Percentiles rank a stretch among this genome's conserved stretches.
These are phyloP conservation scores for Monomorium pharaonis DNA, from an alignment of 1,140 invertebrate genomes.

Conservation along the genomic window DNA sequence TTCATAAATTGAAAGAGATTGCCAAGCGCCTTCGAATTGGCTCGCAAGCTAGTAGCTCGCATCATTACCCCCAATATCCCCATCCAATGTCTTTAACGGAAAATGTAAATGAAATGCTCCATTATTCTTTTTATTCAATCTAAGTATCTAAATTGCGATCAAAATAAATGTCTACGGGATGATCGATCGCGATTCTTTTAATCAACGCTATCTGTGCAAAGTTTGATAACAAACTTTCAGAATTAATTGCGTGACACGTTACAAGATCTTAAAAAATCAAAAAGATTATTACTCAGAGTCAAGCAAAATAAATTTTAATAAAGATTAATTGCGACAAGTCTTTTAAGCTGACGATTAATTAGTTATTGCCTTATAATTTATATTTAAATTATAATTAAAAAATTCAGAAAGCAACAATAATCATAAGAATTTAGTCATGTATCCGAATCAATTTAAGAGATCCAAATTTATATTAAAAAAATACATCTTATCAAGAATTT, in stretches of 20 bases:
- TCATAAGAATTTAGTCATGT: not conserved
- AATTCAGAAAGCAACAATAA: not conserved
- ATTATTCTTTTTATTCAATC: not conserved
- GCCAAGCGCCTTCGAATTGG: slow-evolving; percentile 5
- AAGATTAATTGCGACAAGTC: not conserved
- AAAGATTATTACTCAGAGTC: not conserved
- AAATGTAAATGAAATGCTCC: slow-evolving; percentile 20
- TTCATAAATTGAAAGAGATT: slow-evolving; percentile 32
- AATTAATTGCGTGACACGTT: not conserved
- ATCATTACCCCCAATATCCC: no score
- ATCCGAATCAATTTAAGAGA: not conserved
- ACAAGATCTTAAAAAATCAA: not conserved
- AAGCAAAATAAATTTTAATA: not conserved
- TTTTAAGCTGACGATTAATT: not conserved
- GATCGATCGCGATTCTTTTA: not conserved
- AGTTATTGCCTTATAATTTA: not conserved
- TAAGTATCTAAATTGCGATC: not conserved
- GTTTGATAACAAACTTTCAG: not conserved
- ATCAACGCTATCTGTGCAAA: not conserved
- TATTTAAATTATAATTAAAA: not conserved
- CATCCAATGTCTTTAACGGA: not conserved
- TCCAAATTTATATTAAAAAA: not conserved
- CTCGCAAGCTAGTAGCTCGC: not conserved
- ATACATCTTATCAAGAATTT: not conserved
- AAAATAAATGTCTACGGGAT: not conserved